These are phyloP conservation scores for Hydrozoanthus tunicans DNA, from an alignment of 64 coral and sea anemone species.

Conservation along the genomic window DNA sequence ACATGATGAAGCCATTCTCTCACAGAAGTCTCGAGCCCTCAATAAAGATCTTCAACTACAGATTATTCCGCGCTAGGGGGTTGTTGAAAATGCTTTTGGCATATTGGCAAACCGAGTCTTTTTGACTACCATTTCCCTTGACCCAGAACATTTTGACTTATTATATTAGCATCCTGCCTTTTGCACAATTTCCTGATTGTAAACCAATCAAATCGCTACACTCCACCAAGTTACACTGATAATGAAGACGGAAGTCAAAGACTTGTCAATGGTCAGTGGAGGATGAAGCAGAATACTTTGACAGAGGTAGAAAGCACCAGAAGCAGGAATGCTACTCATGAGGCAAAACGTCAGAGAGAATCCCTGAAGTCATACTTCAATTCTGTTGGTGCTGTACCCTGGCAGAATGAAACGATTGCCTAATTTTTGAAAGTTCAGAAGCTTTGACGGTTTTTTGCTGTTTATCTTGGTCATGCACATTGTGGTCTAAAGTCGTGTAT, in stretches of 20 bases:
- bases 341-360: slow-evolving; percentile 52
- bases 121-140: slow-evolving; percentile 53
- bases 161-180: slow-evolving; percentile 48
- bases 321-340: slow-evolving; percentile 49
- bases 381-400: slow-evolving; percentile 32
- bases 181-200: slow-evolving; percentile 47
- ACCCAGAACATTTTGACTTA: slow-evolving; percentile 36
- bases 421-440: slow-evolving; percentile 39
- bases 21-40: slow-evolving; percentile 44
- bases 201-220: slow-evolving; percentile 40
- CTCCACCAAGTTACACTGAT: slow-evolving; percentile 46
- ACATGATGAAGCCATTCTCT: slow-evolving; percentile 39
- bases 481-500: slow-evolving; percentile 43
- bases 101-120: slow-evolving; percentile 47
- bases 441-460: slow-evolving; percentile 17
- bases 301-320: slow-evolving; percentile 46
- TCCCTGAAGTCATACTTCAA: slow-evolving; percentile 51
- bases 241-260: slow-evolving; percentile 46
- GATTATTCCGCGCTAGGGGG: slow-evolving; percentile 39
- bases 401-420: slow-evolving; percentile 47
- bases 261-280: slow-evolving; percentile 47
- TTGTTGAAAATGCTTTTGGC: slow-evolving; percentile 45
- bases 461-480: not conserved
- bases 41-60: slow-evolving; percentile 47
- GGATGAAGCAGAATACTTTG: slow-evolving; percentile 25